phyloP scores from a whole-genome alignment of 2,888 invertebrate genomes.

The Phortica magna region DNA sequence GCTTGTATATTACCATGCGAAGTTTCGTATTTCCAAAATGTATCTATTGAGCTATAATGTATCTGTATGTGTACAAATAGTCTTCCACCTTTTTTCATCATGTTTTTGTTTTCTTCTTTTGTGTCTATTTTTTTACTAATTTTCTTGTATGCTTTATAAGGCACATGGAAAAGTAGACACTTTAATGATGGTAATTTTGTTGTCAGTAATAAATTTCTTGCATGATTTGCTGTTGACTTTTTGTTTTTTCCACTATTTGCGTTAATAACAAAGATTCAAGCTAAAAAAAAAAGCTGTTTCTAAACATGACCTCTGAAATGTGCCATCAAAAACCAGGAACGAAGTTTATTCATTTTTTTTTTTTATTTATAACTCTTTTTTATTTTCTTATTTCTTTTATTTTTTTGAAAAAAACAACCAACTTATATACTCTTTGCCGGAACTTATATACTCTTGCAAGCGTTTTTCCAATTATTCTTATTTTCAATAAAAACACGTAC shows the following conservation, averaged over 20 bases:
- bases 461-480: no score
- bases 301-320: background rate
- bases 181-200: conserved; percentile 72
- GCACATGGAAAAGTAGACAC: conserved; percentile 50
- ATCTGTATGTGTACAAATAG: conserved; percentile 11
- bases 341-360: conserved; percentile 18
- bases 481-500: no score
- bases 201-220: conserved; percentile 73
- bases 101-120: conserved; percentile 47
- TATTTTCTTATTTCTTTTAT: conserved; percentile 24
- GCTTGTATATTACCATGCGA: conserved; percentile 36
- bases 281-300: background rate
- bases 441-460: no score
- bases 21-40: background rate
- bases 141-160: conserved; percentile 53
- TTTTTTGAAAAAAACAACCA: background rate
- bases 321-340: conserved; percentile 24
- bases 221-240: conserved; percentile 60
- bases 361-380: conserved; percentile 28
- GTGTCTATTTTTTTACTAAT: conserved; percentile 38
- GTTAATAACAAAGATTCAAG: background rate
- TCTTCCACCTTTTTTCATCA: conserved; percentile 38
- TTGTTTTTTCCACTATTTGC: conserved; percentile 16
- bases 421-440: no score
- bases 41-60: background rate